Evolutionary conservation across 2,113 vertebrate genomes (phyloP).

Genomic region (Castor canadensis): DNA sequence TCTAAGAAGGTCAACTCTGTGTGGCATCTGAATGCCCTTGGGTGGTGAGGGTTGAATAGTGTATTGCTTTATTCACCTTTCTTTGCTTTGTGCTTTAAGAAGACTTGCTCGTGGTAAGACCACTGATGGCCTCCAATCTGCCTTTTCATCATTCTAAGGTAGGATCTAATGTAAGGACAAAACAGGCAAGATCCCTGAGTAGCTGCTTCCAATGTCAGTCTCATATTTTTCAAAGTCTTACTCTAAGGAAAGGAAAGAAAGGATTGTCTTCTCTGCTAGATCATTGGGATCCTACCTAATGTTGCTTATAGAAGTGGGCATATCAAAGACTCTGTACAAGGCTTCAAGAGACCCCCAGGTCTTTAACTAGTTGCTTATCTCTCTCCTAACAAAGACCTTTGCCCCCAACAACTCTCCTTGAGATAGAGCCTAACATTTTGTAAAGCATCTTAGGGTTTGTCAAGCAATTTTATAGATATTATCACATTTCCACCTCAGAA

Average conservation of each 20-base stretch:
- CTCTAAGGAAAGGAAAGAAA: constrained; percentile 5
- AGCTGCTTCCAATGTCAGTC: neutral
- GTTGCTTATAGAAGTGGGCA: neutral
- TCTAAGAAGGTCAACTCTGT: constrained; percentile 69
- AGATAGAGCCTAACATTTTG: neutral
- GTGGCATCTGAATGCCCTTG: constrained; percentile 56
- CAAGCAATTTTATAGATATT: constrained; percentile 4
- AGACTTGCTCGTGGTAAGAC: neutral
- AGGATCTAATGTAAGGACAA: constrained; percentile 12
- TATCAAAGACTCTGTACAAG: neutral
- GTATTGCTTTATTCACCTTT: neutral
- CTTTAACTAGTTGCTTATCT: neutral
- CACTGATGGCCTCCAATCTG: neutral
- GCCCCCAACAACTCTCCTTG: neutral
- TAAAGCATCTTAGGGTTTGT: neutral
- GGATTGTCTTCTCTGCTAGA: neutral
- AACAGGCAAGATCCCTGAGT: neutral
- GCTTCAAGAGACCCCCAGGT: neutral
- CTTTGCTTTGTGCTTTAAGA: neutral
- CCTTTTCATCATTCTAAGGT: neutral
- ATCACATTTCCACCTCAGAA: neutral
- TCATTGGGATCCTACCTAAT: neutral
- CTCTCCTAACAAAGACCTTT: neutral
- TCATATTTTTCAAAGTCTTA: constrained; percentile 27
- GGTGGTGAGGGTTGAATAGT: neutral